These are phyloP conservation scores for Eulemur rufifrons DNA, from an alignment of 2,113 vertebrate species.

Conservation along the genomic window DNA sequence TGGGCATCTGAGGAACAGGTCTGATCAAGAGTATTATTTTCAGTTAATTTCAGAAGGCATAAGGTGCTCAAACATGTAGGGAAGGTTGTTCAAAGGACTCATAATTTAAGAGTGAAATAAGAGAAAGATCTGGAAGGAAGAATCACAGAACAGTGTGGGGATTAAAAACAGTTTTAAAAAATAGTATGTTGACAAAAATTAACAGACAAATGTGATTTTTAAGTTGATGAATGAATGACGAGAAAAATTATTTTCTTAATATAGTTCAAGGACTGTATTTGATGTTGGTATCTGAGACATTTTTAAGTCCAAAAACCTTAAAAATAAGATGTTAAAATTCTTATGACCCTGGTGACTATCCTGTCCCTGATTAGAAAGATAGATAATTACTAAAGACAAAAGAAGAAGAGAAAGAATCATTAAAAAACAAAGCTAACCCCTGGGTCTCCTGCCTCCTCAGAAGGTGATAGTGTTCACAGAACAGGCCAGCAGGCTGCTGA, in stretches of 20 bases:
- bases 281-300: background rate
- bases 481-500: background rate
- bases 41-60: accelerated
- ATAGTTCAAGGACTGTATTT: background rate
- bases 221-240: background rate
- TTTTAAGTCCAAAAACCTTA: background rate
- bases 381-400: background rate
- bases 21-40: accelerated
- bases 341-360: background rate
- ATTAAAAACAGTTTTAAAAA: background rate
- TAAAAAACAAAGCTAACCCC: background rate
- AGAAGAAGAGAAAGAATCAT: background rate
- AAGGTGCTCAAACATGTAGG: background rate
- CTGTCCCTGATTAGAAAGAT: background rate
- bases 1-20: background rate
- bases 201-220: background rate
- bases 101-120: background rate
- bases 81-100: background rate
- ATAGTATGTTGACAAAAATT: background rate
- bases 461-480: background rate
- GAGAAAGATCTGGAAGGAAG: background rate
- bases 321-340: background rate
- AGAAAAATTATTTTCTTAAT: background rate
- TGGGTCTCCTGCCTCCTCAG: background rate
- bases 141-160: background rate